These are phyloP conservation scores for Ictidomys tridecemlineatus DNA, from an alignment of 2,113 vertebrate species.

Conservation along the genomic window DNA sequence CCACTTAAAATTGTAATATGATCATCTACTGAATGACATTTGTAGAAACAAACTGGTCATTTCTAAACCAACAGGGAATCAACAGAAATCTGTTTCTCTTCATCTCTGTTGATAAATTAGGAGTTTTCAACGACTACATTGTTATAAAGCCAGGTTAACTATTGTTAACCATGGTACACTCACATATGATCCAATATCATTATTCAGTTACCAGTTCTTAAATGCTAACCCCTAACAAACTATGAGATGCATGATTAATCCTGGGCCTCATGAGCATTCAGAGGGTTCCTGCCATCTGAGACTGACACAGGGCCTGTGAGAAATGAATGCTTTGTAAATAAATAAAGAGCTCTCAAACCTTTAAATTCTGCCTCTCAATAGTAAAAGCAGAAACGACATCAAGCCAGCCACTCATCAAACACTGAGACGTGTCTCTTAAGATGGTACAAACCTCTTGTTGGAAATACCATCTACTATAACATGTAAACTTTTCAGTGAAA, in stretches of 20 bases:
- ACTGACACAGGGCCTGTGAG: background rate
- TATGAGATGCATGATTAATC: background rate
- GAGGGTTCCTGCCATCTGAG: no score
- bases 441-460: background rate
- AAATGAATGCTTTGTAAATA: background rate
- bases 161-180: background rate
- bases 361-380: background rate
- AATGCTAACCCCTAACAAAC: background rate
- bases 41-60: background rate
- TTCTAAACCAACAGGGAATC: slow-evolving; percentile 27
- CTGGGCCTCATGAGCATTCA: no score
- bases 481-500: background rate
- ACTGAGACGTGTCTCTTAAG: background rate
- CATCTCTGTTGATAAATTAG: background rate
- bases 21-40: background rate
- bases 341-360: background rate
- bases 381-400: background rate
- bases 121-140: background rate
- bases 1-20: background rate
- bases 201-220: background rate
- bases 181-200: background rate
- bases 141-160: background rate
- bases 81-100: background rate
- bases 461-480: background rate
- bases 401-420: background rate